These are phyloP conservation scores for Catamblyrhynchus diadema DNA, from an alignment of 2,797 vertebrate species.

Conservation along the genomic window DNA sequence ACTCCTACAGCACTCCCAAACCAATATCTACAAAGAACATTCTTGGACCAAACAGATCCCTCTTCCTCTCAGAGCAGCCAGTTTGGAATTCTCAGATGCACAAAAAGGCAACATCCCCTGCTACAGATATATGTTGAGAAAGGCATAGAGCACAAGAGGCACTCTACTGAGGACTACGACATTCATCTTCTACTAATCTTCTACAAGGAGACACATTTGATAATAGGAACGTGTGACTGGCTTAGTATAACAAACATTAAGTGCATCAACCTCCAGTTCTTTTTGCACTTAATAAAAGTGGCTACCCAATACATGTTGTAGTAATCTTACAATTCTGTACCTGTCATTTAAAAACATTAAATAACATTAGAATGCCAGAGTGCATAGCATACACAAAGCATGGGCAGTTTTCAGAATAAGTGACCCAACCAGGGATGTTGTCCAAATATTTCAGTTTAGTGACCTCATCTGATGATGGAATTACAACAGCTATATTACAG, in stretches of 20 bases:
- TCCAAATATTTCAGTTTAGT: not conserved
- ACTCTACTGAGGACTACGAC: not conserved
- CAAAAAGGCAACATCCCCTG: not conserved
- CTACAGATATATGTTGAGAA: not conserved
- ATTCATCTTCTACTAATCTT: not conserved
- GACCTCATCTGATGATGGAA: not conserved
- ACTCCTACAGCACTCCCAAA: not conserved
- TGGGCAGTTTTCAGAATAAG: not conserved
- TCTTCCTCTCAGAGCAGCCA: not conserved
- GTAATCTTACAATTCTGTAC: not conserved
- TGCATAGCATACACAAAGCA: not conserved
- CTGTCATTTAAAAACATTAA: not conserved
- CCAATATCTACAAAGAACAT: not conserved
- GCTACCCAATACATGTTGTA: not conserved
- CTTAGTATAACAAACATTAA: not conserved
- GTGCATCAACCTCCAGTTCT: not conserved
- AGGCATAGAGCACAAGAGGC: not conserved
- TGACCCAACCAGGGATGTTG: not conserved
- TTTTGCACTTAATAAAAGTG: not conserved
- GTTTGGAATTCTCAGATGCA: not conserved
- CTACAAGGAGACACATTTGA: not conserved
- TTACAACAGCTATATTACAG: not conserved
- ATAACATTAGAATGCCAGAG: not conserved
- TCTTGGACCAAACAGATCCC: not conserved
- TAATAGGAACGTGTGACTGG: not conserved